A percentile compares a stretch with the other conserved stretches of the same genome.
Conservation (phyloP, 2,113 vertebrate species). For the Triplophysa rosa region DNA sequence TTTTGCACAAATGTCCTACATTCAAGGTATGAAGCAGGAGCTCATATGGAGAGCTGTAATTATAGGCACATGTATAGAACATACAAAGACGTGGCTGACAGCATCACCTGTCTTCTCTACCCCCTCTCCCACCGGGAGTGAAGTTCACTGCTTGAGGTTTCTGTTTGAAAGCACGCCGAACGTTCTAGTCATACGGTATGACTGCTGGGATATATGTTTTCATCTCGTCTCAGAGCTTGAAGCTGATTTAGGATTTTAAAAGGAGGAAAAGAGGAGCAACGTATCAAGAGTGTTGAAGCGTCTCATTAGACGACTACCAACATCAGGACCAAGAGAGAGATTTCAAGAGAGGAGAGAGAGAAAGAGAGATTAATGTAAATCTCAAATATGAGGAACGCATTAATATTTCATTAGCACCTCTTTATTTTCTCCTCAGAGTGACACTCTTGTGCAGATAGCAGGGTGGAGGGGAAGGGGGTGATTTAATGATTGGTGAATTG, state of each 20-base stretch:
- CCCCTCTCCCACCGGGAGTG: slow-evolving; percentile 16
- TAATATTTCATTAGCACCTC: slow-evolving; percentile 96
- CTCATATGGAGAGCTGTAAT: slow-evolving; percentile 15
- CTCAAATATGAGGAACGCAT: slow-evolving; percentile 84
- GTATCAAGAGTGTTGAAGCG: slow-evolving; percentile 19
- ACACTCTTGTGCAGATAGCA: slow-evolving; percentile 83
- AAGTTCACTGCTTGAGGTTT: slow-evolving; percentile 9
- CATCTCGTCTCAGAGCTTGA: slow-evolving; percentile 49
- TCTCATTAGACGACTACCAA: slow-evolving; percentile 33
- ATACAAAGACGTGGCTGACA: slow-evolving; percentile 1
- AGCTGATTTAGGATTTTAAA: slow-evolving; percentile 68
- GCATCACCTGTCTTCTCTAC: slow-evolving; percentile 21
- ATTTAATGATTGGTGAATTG: slow-evolving; percentile 79
- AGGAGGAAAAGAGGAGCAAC: slow-evolving; percentile 57
- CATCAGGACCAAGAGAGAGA: slow-evolving; percentile 22
- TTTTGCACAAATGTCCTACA: background rate
- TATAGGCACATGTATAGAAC: slow-evolving; percentile 13
- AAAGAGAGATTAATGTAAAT: slow-evolving; percentile 81
- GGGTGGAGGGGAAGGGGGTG: slow-evolving; percentile 64
- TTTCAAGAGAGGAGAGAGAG: slow-evolving; percentile 61
- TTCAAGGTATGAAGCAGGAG: slow-evolving; percentile 12
- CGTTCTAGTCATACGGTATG: slow-evolving; percentile 41
- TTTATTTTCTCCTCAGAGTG: slow-evolving; percentile 85
- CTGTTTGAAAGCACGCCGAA: slow-evolving; percentile 56
- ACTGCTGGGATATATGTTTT: slow-evolving; percentile 18